Percentiles rank a stretch among this genome's conserved stretches.
Evolutionary conservation across 1,140 invertebrate species (phyloP).

Genomic region (Branchinecta lynchi): DNA sequence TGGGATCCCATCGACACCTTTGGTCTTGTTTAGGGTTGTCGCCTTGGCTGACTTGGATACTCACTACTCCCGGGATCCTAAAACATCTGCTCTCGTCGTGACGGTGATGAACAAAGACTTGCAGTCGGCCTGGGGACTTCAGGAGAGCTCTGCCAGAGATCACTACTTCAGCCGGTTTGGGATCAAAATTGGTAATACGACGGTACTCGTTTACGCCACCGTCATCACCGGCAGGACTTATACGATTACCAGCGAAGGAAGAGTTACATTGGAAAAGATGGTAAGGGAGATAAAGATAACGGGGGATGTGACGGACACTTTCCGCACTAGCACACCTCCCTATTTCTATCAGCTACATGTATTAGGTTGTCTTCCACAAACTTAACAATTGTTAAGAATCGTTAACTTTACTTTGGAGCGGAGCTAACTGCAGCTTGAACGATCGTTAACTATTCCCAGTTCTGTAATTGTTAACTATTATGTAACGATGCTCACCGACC

Average conservation of each 20-base stretch:
- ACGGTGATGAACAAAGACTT: constrained; percentile 32
- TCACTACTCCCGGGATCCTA: constrained; percentile 31
- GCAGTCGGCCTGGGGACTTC: constrained; percentile 33
- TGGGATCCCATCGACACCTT: too few relatives aligned
- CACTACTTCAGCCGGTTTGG: constrained; percentile 36
- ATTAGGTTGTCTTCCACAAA: too few relatives aligned
- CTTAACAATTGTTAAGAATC: too few relatives aligned
- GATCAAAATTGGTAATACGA: constrained; percentile 54
- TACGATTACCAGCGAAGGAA: constrained; percentile 36
- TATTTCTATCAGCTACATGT: too few relatives aligned
- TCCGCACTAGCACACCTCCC: too few relatives aligned
- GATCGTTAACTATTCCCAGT: too few relatives aligned
- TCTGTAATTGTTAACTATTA: too few relatives aligned
- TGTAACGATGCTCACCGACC: too few relatives aligned
- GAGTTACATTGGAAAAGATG: constrained; percentile 47
- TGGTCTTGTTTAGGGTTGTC: constrained; percentile 42
- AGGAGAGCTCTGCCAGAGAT: constrained; percentile 25
- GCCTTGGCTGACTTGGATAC: constrained; percentile 38
- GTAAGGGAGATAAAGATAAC: constrained; percentile 12
- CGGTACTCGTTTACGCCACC: constrained; percentile 53
- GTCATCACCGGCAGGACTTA: constrained; percentile 50
- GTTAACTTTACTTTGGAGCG: too few relatives aligned
- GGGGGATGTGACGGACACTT: too few relatives aligned
- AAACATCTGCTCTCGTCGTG: constrained; percentile 26
- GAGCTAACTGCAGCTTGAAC: too few relatives aligned